Conservation (phyloP, 2,113 vertebrate genomes). For the Neomonachus schauinslandi region DNA sequence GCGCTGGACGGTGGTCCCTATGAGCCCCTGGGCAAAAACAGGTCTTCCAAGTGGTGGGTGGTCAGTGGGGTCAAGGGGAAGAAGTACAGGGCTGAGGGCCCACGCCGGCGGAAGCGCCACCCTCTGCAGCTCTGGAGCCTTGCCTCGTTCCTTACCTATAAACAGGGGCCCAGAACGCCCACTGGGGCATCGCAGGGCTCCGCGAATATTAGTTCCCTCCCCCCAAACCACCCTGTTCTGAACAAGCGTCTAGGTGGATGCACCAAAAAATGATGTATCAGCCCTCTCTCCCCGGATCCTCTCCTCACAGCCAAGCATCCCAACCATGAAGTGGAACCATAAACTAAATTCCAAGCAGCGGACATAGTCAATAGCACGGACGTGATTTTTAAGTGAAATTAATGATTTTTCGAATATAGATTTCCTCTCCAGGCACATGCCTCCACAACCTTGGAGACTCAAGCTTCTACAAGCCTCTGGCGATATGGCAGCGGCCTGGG, state of each 20-base stretch:
- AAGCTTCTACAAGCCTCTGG: not conserved
- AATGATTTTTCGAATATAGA: conserved; percentile 77
- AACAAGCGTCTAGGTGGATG: not conserved
- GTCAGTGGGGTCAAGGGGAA: not conserved
- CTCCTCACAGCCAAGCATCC: not conserved
- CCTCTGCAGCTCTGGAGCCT: not conserved
- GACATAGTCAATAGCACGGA: conserved; percentile 70
- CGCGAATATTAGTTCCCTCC: not conserved
- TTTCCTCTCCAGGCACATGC: conserved; percentile 59
- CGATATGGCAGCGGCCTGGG: not conserved
- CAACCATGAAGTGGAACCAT: conserved; percentile 63
- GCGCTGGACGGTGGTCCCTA: not conserved
- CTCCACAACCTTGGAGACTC: not conserved
- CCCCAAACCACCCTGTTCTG: not conserved
- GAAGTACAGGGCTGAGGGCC: not conserved
- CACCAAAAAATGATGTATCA: not conserved
- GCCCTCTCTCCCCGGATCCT: not conserved
- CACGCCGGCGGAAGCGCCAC: fast-evolving
- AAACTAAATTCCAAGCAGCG: conserved; percentile 72
- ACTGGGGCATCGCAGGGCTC: not conserved
- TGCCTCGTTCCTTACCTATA: not conserved
- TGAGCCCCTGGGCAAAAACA: not conserved
- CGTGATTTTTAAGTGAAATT: conserved; percentile 82
- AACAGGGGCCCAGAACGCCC: no score
- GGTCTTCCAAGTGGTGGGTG: not conserved